Base-by-base conservation (phyloP, 1,140 invertebrate genomes). In the Berghia stephanieae region DNA sequence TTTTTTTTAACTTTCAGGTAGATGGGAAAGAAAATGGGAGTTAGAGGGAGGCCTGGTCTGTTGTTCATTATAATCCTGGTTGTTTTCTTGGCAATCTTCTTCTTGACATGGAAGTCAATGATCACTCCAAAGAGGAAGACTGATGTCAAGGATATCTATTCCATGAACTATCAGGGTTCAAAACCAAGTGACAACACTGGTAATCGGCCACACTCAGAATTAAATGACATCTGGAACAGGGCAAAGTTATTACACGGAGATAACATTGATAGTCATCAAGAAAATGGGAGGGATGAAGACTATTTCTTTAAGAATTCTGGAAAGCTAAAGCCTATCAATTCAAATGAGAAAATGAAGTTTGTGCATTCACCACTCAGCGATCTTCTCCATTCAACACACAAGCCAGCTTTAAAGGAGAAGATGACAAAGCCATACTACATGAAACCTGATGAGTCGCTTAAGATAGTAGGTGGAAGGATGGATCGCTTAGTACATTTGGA, bases 401-500 rank as follows among this genome's bases (percentile, higher is more conserved):
- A 44, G 3, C 40, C 43, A 24, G 21, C 40, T 46, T 8, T 57
- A 2, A 6, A 6, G 13, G 13, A 24, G 3, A 21, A 75, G 38
- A 6, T 24, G 3, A 18, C 60, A 13, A 55, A 43, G 21, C n/a
- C n/a, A n/a, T 63, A 66, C 3, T 73, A 73, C 49, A 16, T 21
- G 3, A 16, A 78, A 16, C 70, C 57, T 6, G 43, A 67, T 57
- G 36, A 40, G 2, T 44, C 5, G 0, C 10, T 73, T n/a, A 8
- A 24, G 16, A 36, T 6, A 55, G 6, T 27, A 31, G 67, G 75
- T 31, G 31, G 40, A 43, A 49, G 24, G 13, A 79, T 82, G 80
- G 44, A 79, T 4, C 76, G 76, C 8, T 57, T 85, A 13, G 84
- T 86, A 34, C 85, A 86, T 81, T 72, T 86, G 1, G 85, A 86